Conservation (phyloP, 1,140 invertebrate genomes). For the Drosophila subobscura region DNA sequence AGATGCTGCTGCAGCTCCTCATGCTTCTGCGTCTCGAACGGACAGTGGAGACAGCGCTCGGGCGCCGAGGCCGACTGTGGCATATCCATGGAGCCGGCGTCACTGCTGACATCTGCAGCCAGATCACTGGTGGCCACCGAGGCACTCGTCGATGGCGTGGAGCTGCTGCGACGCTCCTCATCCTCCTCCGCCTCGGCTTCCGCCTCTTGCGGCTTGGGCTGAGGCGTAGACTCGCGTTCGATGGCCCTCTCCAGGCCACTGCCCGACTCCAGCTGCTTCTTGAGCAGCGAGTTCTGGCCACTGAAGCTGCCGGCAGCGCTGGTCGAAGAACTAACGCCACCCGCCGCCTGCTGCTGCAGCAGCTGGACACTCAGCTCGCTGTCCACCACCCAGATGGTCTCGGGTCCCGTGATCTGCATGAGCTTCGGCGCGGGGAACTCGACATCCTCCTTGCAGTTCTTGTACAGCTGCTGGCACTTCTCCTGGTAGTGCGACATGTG, state of each 20-base stretch:
- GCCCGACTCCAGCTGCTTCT: conserved; percentile 76
- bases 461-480: conserved; percentile 88
- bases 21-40: conserved; percentile 64
- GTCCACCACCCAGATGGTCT: conserved; percentile 84
- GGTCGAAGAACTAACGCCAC: conserved; percentile 44
- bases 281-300: conserved; percentile 68
- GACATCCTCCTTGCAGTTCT: conserved; percentile 87
- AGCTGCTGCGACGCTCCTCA: conserved; percentile 57
- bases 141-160: conserved; percentile 67
- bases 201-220: conserved; percentile 6
- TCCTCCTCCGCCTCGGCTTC: conserved; percentile 35
- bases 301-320: conserved; percentile 46
- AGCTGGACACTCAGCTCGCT: conserved; percentile 69
- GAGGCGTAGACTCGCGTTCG: conserved; percentile 19
- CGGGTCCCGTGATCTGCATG: conserved; percentile 84
- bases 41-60: conserved; percentile 87
- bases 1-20: conserved; percentile 66
- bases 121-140: conserved; percentile 75
- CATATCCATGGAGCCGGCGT: conserved; percentile 61
- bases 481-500: conserved; percentile 93
- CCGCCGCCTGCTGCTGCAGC: conserved; percentile 69
- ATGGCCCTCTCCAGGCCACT: conserved; percentile 23
- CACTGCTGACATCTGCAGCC: conserved; percentile 69
- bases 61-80: conserved; percentile 85
- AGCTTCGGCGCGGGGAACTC: conserved; percentile 87